These are phyloP conservation scores for Peromyscus aztecus DNA, from an alignment of 2,797 vertebrate species.

Conservation along the genomic window DNA sequence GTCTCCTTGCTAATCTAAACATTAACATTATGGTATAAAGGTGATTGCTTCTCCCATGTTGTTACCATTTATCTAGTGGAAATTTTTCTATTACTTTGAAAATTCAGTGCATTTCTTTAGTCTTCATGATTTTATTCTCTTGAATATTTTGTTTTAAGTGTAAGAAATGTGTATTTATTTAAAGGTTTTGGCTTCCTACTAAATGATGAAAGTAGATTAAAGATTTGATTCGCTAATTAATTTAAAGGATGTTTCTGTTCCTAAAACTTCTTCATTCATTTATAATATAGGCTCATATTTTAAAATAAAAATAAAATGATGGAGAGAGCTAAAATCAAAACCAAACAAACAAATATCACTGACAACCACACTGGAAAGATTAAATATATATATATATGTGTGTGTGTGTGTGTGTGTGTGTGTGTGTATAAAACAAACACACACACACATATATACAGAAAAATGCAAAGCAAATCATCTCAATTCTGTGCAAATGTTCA, in stretches of 20 bases:
- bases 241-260: conserved; percentile 21
- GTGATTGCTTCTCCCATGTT: not conserved
- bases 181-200: not conserved
- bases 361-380: not conserved
- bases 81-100: not conserved
- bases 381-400: not conserved
- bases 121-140: not conserved
- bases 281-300: not conserved
- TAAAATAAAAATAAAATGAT: not conserved
- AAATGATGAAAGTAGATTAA: not conserved
- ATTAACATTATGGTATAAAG: not conserved
- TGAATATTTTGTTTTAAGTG: not conserved
- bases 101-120: not conserved
- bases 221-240: conserved; percentile 18
- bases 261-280: not conserved
- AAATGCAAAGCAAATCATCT: not conserved
- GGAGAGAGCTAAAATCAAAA: not conserved
- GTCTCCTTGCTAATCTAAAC: conserved; percentile 31
- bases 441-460: not conserved
- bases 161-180: conserved; percentile 4
- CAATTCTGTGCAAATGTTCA: not conserved
- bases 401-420: too few species aligned
- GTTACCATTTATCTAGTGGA: not conserved
- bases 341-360: not conserved
- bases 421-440: too few species aligned